A percentile compares a stretch with the other conserved stretches of the same genome.
phyloP scores from a whole-genome alignment of 2,113 vertebrate genomes.

The Thamnophis sirtalis region DNA sequence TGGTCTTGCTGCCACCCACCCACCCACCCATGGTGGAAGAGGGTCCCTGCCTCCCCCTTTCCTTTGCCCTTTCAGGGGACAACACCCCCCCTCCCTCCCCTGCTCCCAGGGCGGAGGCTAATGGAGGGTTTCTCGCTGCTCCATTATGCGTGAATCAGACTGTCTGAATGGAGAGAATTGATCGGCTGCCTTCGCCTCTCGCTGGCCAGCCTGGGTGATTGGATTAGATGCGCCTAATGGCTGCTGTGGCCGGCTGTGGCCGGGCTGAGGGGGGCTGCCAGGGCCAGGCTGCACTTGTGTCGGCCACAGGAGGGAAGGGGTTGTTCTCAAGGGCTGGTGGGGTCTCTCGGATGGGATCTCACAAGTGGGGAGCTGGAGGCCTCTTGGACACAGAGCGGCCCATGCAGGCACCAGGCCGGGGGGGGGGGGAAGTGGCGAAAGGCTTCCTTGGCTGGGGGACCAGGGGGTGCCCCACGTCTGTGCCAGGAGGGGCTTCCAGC shows the following conservation, averaged over 20 bases:
- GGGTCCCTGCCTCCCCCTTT: too few species aligned
- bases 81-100: not conserved
- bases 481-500: not conserved
- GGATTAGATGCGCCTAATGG: conserved; percentile 53
- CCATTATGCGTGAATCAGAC: not conserved
- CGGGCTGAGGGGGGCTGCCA: conserved; percentile 29
- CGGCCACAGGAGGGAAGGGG: conserved; percentile 37
- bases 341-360: conserved; percentile 43
- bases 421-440: not conserved
- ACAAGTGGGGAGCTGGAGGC: not conserved
- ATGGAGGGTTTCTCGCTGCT: not conserved
- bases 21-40: not conserved
- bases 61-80: not conserved
- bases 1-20: not conserved
- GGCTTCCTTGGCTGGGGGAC: not conserved
- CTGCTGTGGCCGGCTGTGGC: not conserved
- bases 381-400: not conserved
- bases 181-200: not conserved
- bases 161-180: not conserved
- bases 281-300: conserved; percentile 47
- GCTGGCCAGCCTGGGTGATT: conserved; percentile 35
- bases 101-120: fast-evolving
- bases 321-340: conserved; percentile 37
- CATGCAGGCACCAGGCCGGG: not conserved
- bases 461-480: not conserved